Percentiles rank a stretch among this genome's conserved stretches.
phyloP scores from a whole-genome alignment of 2,888 invertebrate species.

The Orthosia incerta region DNA sequence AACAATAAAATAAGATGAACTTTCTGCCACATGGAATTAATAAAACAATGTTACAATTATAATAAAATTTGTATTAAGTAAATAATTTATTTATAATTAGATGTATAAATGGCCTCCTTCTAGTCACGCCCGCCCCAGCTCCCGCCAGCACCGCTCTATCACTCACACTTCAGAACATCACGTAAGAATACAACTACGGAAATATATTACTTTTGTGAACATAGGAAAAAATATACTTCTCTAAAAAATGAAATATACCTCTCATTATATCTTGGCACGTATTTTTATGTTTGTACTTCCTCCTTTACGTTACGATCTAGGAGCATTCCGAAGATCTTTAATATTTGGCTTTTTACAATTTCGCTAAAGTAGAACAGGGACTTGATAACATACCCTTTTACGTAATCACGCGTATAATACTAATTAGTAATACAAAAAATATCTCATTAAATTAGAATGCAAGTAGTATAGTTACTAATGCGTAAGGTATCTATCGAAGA shows the following conservation, averaged over 20 bases:
- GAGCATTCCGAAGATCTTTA: slow-evolving; percentile 46
- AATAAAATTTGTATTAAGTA: slow-evolving; percentile 69
- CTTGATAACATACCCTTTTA: slow-evolving; percentile 10
- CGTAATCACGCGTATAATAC: slow-evolving; percentile 27
- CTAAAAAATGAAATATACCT: slow-evolving; percentile 62
- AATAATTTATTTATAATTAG: slow-evolving; percentile 73
- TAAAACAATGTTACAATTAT: slow-evolving; percentile 67
- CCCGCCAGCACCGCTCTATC: slow-evolving; percentile 71
- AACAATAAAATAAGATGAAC: slow-evolving; percentile 42
- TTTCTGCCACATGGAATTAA: slow-evolving; percentile 51
- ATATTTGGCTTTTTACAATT: slow-evolving; percentile 61
- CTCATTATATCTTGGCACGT: slow-evolving; percentile 69
- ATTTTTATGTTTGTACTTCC: slow-evolving; percentile 70
- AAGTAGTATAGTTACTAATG: slow-evolving; percentile 16
- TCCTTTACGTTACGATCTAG: slow-evolving; percentile 36
- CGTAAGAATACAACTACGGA: slow-evolving; percentile 61
- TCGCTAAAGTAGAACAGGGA: slow-evolving; percentile 32
- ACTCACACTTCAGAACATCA: slow-evolving; percentile 57
- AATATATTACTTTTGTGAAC: slow-evolving; percentile 69
- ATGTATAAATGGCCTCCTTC: slow-evolving; percentile 67
- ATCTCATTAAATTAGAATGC: slow-evolving; percentile 39
- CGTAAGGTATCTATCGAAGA: slow-evolving; percentile 8
- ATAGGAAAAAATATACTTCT: slow-evolving; percentile 61
- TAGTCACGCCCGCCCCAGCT: slow-evolving; percentile 46
- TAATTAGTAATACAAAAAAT: slow-evolving; percentile 43